Conservation (phyloP, 2,797 vertebrate genomes). For the Clarias platycephalus region DNA sequence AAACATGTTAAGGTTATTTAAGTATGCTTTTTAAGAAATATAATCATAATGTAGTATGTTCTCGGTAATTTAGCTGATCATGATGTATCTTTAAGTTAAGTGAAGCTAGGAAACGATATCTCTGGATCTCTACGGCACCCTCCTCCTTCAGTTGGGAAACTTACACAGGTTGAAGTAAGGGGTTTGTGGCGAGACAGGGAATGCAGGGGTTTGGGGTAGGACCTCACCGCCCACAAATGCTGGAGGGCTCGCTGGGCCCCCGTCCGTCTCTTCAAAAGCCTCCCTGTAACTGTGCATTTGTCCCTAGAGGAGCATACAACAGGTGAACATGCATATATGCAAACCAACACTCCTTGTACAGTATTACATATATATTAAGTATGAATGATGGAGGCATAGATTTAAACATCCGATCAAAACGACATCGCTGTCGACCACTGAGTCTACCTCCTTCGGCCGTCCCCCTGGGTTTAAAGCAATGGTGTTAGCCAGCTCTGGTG, state of each 20-base stretch:
- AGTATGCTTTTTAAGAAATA: not conserved
- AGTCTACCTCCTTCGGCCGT: constrained; percentile 91
- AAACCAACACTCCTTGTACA: constrained; percentile 13
- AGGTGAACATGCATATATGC: constrained; percentile 21
- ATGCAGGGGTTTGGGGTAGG: constrained; percentile 82
- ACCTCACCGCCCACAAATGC: constrained; percentile 86
- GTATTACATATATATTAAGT: not conserved
- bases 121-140: constrained; percentile 69
- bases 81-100: not conserved
- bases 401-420: not conserved
- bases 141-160: constrained; percentile 70
- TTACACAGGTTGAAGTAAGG: constrained; percentile 85
- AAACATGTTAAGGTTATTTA: not conserved
- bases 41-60: not conserved
- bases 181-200: constrained; percentile 81
- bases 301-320: constrained; percentile 72
- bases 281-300: constrained; percentile 98
- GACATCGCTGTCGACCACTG: not conserved
- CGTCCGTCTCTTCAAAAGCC: constrained; percentile 94
- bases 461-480: constrained; percentile 95
- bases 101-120: not conserved
- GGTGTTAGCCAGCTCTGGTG: constrained; percentile 91
- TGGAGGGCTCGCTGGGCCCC: constrained; percentile 75
- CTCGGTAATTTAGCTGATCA: not conserved
- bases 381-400: not conserved